These are phyloP conservation scores for Oligia latruncula DNA, from an alignment of 2,888 invertebrate species.

Conservation along the genomic window DNA sequence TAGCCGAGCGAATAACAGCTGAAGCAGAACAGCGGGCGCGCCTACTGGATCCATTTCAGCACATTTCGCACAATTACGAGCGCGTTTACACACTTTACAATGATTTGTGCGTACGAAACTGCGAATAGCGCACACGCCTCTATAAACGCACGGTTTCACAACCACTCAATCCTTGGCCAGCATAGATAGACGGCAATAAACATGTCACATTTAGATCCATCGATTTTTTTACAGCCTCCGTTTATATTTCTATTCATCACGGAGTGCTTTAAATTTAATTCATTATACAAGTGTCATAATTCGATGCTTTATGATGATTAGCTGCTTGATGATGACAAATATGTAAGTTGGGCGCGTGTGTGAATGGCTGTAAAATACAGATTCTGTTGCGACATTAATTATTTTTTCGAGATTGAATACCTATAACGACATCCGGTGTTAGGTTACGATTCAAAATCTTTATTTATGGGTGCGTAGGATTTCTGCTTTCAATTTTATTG, in stretches of 20 bases:
- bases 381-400: slow-evolving; percentile 68
- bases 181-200: slow-evolving; percentile 60
- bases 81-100: slow-evolving; percentile 67
- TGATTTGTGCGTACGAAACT: slow-evolving; percentile 57
- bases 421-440: slow-evolving; percentile 74
- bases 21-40: slow-evolving; percentile 65
- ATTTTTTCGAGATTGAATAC: slow-evolving; percentile 67
- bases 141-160: slow-evolving; percentile 59
- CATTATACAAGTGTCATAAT: slow-evolving; percentile 66
- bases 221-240: slow-evolving; percentile 52
- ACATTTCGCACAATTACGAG: slow-evolving; percentile 68
- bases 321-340: slow-evolving; percentile 70
- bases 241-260: slow-evolving; percentile 63
- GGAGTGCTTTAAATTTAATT: slow-evolving; percentile 63
- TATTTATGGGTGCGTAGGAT: slow-evolving; percentile 72
- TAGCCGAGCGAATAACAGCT: slow-evolving; percentile 59
- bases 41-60: slow-evolving; percentile 65
- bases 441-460: slow-evolving; percentile 64
- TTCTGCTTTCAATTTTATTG: slow-evolving; percentile 76
- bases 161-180: slow-evolving; percentile 53
- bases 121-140: slow-evolving; percentile 44
- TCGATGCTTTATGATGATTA: slow-evolving; percentile 72
- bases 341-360: slow-evolving; percentile 60
- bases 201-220: slow-evolving; percentile 64
- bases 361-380: slow-evolving; percentile 68